Evolutionary conservation across 2,113 vertebrate genomes (phyloP).

Genomic region (Psilopogon haemacephalus): DNA sequence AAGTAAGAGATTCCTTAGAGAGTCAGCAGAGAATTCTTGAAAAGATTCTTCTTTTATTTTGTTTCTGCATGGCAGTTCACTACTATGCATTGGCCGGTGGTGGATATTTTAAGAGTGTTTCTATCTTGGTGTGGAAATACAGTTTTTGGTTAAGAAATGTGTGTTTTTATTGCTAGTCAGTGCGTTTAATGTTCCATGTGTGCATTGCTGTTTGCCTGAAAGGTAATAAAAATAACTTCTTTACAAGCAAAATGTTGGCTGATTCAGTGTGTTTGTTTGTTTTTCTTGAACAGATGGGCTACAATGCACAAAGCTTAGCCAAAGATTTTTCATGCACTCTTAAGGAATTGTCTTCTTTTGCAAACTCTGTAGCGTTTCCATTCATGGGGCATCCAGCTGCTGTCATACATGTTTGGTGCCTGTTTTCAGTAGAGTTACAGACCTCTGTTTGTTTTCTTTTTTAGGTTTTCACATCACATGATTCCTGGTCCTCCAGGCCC

Average conservation of each 20-base stretch:
- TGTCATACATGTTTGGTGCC: not conserved
- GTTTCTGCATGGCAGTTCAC: constrained; percentile 65
- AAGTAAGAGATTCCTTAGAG: not conserved
- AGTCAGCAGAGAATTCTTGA: not conserved
- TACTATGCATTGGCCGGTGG: constrained; percentile 62
- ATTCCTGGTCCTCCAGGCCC: constrained; percentile 95
- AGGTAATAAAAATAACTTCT: constrained; percentile 9
- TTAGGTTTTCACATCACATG: constrained; percentile 99
- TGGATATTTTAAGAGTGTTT: constrained; percentile 43
- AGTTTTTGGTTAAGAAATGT: constrained; percentile 33
- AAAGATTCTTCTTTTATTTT: constrained; percentile 27
- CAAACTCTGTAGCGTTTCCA: not conserved
- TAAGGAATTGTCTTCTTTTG: not conserved
- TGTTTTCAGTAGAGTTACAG: constrained; percentile 5
- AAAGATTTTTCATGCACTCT: constrained; percentile 8
- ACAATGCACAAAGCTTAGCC: constrained; percentile 33
- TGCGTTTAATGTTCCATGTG: not conserved
- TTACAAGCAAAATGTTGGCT: not conserved
- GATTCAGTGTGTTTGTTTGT: not conserved
- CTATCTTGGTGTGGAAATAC: constrained; percentile 12
- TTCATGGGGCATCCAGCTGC: not conserved
- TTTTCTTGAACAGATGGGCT: not conserved
- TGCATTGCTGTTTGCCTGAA: constrained; percentile 17
- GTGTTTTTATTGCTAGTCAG: constrained; percentile 10
- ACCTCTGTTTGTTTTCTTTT: constrained; percentile 32